A percentile compares a stretch with the other conserved stretches of the same genome.
Conservation (phyloP, 2,888 invertebrate genomes). For the Hirtodrosophila alboralis region DNA sequence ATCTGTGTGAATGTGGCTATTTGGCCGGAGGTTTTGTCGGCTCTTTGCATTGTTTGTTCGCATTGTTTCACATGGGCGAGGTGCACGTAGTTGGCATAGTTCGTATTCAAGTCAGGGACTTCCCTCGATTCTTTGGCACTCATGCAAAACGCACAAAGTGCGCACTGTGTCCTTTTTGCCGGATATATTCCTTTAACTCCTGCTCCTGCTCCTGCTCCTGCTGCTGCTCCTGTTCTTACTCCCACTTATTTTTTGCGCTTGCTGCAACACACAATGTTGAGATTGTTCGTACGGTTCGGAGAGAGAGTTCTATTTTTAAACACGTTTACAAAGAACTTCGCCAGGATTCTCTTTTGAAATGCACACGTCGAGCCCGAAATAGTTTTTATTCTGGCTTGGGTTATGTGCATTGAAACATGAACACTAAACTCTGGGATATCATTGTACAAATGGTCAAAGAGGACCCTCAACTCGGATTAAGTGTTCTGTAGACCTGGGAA, state of each 20-base stretch:
- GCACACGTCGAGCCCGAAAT: conserved; percentile 47
- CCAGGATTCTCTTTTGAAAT: conserved; percentile 46
- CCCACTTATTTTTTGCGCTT: conserved; percentile 9
- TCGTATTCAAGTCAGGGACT: conserved; percentile 59
- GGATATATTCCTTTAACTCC: conserved; percentile 18
- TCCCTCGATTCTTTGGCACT: conserved; percentile 50
- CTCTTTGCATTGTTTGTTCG: conserved; percentile 53
- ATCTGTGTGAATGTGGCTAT: conserved; percentile 29
- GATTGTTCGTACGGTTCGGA: conserved; percentile 48
- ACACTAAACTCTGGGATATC: conserved; percentile 24
- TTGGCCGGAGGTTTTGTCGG: conserved; percentile 47
- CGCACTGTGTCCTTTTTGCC: conserved; percentile 45
- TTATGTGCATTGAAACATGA: conserved; percentile 32
- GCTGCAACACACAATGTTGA: conserved; percentile 32
- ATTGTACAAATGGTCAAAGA: conserved; percentile 8
- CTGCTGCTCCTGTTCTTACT: background rate
- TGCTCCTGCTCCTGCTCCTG: conserved; percentile 4
- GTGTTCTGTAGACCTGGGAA: conserved; percentile 10
- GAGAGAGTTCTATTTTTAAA: conserved; percentile 53
- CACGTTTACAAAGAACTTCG: conserved; percentile 58
- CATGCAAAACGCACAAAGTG: conserved; percentile 62
- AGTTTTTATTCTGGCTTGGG: conserved; percentile 13
- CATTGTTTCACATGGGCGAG: conserved; percentile 57
- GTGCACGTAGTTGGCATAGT: conserved; percentile 55
- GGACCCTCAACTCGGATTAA: conserved; percentile 27